These are phyloP conservation scores for Ceyx margarethae DNA, from an alignment of 2,113 vertebrate species.

Conservation along the genomic window DNA sequence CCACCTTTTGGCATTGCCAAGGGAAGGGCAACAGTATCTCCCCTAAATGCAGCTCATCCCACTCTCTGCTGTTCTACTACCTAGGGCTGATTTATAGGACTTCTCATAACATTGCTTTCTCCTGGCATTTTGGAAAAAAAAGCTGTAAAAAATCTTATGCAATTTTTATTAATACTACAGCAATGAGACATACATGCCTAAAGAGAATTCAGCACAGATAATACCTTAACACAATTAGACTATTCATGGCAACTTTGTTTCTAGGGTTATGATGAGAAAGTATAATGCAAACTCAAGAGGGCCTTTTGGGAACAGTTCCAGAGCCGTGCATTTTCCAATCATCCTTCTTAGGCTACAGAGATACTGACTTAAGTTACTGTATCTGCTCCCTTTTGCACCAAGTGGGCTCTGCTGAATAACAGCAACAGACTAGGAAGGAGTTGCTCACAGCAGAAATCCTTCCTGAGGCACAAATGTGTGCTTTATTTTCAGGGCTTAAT, in stretches of 20 bases:
- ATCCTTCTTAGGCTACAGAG: not conserved
- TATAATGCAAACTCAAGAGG: not conserved
- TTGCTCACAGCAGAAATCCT: not conserved
- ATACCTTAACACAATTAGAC: not conserved
- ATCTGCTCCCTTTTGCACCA: not conserved
- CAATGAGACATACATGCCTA: not conserved
- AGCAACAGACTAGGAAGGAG: not conserved
- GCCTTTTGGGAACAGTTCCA: not conserved
- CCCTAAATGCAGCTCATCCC: not conserved
- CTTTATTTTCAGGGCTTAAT: slow-evolving; percentile 18
- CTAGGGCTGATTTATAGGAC: not conserved
- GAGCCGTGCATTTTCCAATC: not conserved
- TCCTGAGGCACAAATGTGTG: not conserved
- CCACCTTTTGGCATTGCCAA: not conserved
- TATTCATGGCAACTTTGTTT: not conserved
- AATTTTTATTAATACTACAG: not conserved
- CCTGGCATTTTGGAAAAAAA: not conserved
- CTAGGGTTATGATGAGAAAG: not conserved
- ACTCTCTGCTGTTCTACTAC: not conserved
- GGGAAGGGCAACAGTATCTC: not conserved
- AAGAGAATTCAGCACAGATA: not conserved
- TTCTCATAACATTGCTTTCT: not conserved
- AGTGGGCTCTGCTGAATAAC: not conserved
- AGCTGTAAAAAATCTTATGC: not conserved
- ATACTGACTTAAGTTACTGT: not conserved